Evolutionary conservation across 2,797 vertebrate genomes (phyloP).

Genomic region (Garrulus glandarius): DNA sequence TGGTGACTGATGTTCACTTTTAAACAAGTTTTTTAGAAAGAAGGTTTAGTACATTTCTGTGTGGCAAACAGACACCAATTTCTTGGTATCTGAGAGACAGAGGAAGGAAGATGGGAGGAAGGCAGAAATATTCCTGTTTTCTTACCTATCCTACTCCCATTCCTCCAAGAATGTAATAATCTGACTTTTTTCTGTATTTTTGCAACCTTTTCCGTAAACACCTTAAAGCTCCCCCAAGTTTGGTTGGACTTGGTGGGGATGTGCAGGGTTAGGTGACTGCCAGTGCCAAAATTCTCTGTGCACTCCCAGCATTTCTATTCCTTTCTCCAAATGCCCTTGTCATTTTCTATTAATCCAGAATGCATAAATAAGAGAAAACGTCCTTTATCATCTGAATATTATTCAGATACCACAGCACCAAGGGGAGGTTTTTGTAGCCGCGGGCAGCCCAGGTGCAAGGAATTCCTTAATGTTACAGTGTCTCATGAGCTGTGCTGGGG

Average conservation of each 20-base stretch:
- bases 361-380: conserved; percentile 56
- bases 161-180: background rate
- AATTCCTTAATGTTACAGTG: conserved; percentile 60
- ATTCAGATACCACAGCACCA: conserved; percentile 31
- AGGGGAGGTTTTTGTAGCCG: conserved; percentile 57
- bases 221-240: background rate
- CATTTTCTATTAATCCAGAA: conserved; percentile 41
- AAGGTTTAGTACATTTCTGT: background rate
- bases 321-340: conserved; percentile 35
- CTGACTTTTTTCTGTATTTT: background rate
- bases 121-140: background rate
- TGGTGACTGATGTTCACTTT: background rate
- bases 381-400: conserved; percentile 65
- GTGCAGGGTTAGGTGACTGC: background rate
- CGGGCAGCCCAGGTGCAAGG: conserved; percentile 20
- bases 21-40: background rate
- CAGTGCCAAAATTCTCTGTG: background rate
- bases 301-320: background rate
- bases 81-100: background rate
- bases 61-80: background rate
- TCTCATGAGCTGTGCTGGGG: background rate
- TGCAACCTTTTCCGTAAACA: background rate
- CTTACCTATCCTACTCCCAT: background rate
- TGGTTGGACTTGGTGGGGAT: background rate
- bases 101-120: background rate